Evolutionary conservation across 2,113 vertebrate genomes (phyloP), one percentile per base, ranked within the genome.

Genomic region (Axis porcinus): DNA sequence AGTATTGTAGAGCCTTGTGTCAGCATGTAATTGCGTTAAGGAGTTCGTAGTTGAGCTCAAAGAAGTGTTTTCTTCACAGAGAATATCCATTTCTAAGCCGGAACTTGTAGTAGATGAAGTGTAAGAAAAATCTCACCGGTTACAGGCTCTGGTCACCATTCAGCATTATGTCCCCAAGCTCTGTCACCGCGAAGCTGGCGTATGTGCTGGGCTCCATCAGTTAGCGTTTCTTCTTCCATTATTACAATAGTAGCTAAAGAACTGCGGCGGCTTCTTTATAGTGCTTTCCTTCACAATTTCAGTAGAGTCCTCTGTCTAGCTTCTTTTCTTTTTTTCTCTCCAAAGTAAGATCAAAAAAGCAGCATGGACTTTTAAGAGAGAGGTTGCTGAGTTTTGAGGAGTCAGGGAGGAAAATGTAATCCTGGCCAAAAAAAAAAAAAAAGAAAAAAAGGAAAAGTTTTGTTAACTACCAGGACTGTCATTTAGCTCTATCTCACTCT

Each of bases 41-140:
- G 99, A 98, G 97, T 98, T 98, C 52, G 82, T 92, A 79, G 98
- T 98, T 57, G 98, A 98, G 93, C 98, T 99, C 98, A 97, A 67
- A 93, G 98, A 98, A 86, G 92, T 97, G 40, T 99, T 98, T 97
- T 98, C 98, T 95, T 99, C 98, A 91, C 97, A 98, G 82, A 99
- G 98, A 97, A 98, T 97, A 98, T 99, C 99, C 99, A 99, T 99
- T 95, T 98, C 97, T 97, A 81, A 97, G 96, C 97, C 36, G 50
- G 84, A 98, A 97, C 98, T 79, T 3, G 78, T 74, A 81, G 94
- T 95, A 86, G 86, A 97, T 89, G 96, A 98, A 94, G 62, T 94
- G 64, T 94, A 92, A 94, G 79, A 95, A 97, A 91, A 98, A 97
- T n/a, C 43, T 27, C 94, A 52, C 55, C 91, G 95, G 88, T 97